Evolutionary conservation across 2,113 vertebrate species (phyloP), one percentile per base, ranked within the genome.

Genomic region (Cnemophilus loriae): DNA sequence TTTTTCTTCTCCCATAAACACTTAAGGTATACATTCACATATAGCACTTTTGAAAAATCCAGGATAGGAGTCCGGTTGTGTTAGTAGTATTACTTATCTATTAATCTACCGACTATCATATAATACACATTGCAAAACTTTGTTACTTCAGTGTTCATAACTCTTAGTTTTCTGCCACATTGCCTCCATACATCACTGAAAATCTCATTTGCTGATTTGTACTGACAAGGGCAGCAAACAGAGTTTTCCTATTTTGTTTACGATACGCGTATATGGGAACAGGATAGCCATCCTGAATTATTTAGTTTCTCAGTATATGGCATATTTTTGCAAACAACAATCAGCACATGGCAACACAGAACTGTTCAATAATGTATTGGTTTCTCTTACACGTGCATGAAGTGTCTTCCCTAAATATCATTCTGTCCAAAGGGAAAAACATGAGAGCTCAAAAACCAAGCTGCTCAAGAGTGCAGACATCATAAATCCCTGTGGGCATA

Each of bases 291-390:
- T 76, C 37, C 65, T 91, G 68, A 96, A 95, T 91, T 87, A 93
- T 90, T 94, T 71, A 75, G n/a, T 75, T 92, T 81, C 60, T 39
- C 42, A 60, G 39, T 67, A 32, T 92, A 84, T 52, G n/a, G n/a
- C 50, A 49, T 73, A 55, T n/a, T 94, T 96, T 88, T 82, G 11
- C 53, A 90, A 93, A 74, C 68, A 90, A 81, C 42, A 78, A 67
- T 92, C 67, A 78, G 70, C 46, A 78, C 60, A 67, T 65, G 63
- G 49, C 70, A 89, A 55, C 50, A 71, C 7, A 80, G 76, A 81
- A 59, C 64, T 81, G 44, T 84, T 96, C 94, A 97, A 96, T 95
- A 92, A 92, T 96, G 37, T 28, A 94, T 79, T 88, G 35, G 49
- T 70, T 94, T 93, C 78, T 78, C 50, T 85, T 75, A 74, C 39